Conservation (phyloP, 2,797 vertebrate species). For the Petrocephalus sullivani region DNA sequence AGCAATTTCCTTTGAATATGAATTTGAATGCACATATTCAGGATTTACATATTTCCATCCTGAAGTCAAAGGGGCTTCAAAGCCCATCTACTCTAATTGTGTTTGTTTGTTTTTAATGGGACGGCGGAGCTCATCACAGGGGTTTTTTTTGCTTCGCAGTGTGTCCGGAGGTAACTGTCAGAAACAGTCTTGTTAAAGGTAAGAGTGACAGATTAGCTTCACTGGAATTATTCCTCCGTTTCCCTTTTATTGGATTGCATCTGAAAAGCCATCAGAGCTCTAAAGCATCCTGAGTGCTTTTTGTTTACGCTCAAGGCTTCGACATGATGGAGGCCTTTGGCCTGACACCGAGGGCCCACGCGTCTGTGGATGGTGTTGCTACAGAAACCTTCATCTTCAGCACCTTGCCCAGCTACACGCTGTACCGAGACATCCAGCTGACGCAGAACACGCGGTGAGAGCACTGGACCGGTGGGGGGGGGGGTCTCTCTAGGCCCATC, state of each 20-base stretch:
- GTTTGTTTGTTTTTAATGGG: background rate
- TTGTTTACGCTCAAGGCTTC: conserved; percentile 65
- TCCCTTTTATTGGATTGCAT: background rate
- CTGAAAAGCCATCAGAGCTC: background rate
- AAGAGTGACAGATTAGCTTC: conserved; percentile 16
- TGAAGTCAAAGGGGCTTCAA: background rate
- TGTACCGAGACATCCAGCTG: conserved; percentile 79
- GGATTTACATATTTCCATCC: background rate
- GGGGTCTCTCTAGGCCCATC: background rate
- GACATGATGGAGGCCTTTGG: conserved; percentile 91
- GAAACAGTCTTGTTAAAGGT: conserved; percentile 66
- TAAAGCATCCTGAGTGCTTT: conserved; percentile 6
- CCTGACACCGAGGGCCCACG: conserved; percentile 71
- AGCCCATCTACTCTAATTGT: background rate
- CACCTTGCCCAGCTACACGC: conserved; percentile 65
- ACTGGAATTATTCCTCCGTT: background rate
- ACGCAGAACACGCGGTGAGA: conserved; percentile 78
- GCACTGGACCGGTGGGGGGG: background rate
- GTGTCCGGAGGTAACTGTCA: conserved; percentile 68
- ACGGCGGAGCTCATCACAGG: background rate
- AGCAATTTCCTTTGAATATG: background rate
- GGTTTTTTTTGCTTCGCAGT: conserved; percentile 51
- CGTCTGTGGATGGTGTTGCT: conserved; percentile 76
- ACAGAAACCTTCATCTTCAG: conserved; percentile 77
- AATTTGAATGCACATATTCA: background rate